Percentiles rank a stretch among this genome's conserved stretches.
Conservation (phyloP, 2,888 invertebrate genomes). For the Thymelicus acteon region DNA sequence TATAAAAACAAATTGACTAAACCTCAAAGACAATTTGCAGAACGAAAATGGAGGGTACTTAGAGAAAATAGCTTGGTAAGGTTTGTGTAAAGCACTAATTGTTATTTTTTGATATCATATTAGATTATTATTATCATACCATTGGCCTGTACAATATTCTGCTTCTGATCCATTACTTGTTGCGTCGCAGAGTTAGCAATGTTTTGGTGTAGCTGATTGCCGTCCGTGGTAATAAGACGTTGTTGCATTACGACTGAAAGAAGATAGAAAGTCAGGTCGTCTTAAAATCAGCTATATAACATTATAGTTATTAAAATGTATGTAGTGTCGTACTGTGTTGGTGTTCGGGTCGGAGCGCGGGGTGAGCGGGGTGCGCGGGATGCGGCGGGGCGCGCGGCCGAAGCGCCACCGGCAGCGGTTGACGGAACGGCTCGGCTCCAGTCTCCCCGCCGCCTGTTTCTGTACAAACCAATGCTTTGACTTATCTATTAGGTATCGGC, state of each 20-base stretch:
- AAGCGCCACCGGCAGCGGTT: conserved; percentile 86
- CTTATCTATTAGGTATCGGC: too few relatives aligned
- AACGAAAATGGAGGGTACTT: conserved; percentile 69
- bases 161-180: conserved; percentile 70
- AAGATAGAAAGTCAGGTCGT: neutral
- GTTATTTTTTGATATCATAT: too few relatives aligned
- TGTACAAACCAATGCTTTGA: conserved; percentile 20
- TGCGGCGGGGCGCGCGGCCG: conserved; percentile 65
- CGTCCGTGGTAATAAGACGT: conserved; percentile 64
- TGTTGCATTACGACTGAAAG: conserved; percentile 74
- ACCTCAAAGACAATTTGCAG: conserved; percentile 72
- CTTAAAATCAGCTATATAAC: too few relatives aligned
- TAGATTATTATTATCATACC: conserved; percentile 51
- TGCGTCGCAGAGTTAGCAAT: conserved; percentile 55
- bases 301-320: neutral
- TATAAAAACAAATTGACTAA: conserved; percentile 71
- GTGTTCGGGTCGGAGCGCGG: conserved; percentile 56
- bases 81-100: too few relatives aligned
- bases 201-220: conserved; percentile 65
- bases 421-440: conserved; percentile 84
- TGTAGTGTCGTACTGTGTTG: conserved; percentile 41
- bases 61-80: too few relatives aligned
- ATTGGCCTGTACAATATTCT: conserved; percentile 57
- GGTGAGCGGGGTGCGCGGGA: conserved; percentile 55
- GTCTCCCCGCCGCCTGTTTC: conserved; percentile 54